These are phyloP conservation scores for Oasisia sp. DNA, from an alignment of 2,888 invertebrate genomes.

Conservation along the genomic window DNA sequence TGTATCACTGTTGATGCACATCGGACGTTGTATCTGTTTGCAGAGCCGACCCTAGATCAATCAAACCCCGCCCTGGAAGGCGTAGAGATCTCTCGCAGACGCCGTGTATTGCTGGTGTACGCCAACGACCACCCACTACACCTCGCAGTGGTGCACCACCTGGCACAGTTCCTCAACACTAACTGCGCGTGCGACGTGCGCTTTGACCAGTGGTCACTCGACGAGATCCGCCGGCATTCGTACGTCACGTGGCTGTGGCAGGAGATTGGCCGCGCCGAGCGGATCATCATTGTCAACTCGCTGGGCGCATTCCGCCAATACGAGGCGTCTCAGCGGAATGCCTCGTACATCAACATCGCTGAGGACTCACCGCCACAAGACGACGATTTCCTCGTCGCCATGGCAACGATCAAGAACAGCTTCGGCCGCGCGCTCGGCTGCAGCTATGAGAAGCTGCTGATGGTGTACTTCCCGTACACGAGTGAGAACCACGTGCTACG, in stretches of 20 bases:
- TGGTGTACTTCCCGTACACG: background rate
- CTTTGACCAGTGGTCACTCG: background rate
- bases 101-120: background rate
- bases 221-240: background rate
- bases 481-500: background rate
- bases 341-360: background rate
- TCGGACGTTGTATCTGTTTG: background rate
- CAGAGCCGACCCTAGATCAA: background rate
- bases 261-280: background rate
- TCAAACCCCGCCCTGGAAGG: background rate
- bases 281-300: background rate
- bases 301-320: background rate
- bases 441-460: background rate
- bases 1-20: too few relatives aligned
- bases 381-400: background rate
- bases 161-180: background rate
- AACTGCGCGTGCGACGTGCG: background rate
- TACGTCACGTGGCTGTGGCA: slow-evolving; percentile 3
- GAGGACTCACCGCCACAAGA: background rate
- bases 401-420: background rate
- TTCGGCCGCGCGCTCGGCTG: background rate
- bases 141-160: background rate
- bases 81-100: background rate
- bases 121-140: background rate
- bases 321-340: background rate